phyloP scores from a whole-genome alignment of 1,140 invertebrate genomes.

The Gonioctena quinquepunctata region DNA sequence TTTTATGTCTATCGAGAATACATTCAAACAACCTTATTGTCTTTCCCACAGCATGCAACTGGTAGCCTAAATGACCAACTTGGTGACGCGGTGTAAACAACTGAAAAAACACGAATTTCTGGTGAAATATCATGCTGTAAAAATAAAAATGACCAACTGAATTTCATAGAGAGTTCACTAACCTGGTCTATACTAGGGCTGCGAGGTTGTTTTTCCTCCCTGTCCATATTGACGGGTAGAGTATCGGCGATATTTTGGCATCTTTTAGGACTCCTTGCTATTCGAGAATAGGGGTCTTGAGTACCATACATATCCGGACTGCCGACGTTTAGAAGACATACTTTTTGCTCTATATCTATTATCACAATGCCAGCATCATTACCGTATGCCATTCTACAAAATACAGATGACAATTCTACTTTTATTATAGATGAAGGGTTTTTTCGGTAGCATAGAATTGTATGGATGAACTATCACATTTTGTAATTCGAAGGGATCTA shows the following conservation, averaged over 20 bases:
- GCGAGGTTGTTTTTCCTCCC: constrained; percentile 72
- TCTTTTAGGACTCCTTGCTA: constrained; percentile 79
- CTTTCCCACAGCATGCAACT: constrained; percentile 4
- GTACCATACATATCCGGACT: constrained; percentile 87
- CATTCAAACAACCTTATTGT: too few relatives aligned
- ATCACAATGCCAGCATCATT: constrained; percentile 93
- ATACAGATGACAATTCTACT: too few relatives aligned
- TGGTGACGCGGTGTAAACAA: not conserved
- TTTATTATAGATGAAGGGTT: too few relatives aligned
- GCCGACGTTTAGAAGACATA: constrained; percentile 82
- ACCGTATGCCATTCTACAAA: constrained; percentile 89
- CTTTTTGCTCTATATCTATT: constrained; percentile 91
- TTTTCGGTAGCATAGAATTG: too few relatives aligned
- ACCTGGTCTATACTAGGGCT: constrained; percentile 93
- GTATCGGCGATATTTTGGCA: constrained; percentile 47
- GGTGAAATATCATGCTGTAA: not conserved
- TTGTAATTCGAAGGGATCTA: too few relatives aligned
- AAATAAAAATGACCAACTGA: not conserved
- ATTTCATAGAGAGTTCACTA: constrained; percentile 49
- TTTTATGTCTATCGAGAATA: too few relatives aligned
- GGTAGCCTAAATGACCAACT: constrained; percentile 6
- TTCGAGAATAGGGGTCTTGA: constrained; percentile 84
- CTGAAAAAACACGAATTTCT: not conserved
- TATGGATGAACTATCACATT: too few relatives aligned
- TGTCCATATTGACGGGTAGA: constrained; percentile 39